A percentile compares a stretch with the other conserved stretches of the same genome.
phyloP scores from a whole-genome alignment of 1,140 invertebrate genomes.

The Battus philenor region DNA sequence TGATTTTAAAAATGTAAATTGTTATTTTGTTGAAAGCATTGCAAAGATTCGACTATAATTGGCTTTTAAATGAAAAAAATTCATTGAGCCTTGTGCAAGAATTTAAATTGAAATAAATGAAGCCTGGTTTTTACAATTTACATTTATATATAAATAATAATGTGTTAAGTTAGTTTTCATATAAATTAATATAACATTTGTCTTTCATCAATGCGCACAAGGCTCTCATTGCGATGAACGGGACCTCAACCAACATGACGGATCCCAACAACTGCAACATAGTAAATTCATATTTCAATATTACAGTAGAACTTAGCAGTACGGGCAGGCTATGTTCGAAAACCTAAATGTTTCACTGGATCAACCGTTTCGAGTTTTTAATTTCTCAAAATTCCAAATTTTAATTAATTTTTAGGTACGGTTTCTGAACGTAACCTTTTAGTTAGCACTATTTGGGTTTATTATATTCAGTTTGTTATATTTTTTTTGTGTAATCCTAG shows the following conservation, averaged over 20 bases:
- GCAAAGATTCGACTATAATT: too few species aligned
- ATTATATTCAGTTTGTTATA: slow-evolving; percentile 25
- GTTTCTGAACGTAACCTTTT: slow-evolving; percentile 73
- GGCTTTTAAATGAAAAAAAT: too few species aligned
- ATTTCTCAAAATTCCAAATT: slow-evolving; percentile 35
- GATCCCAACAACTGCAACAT: slow-evolving; percentile 55
- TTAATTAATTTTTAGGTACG: slow-evolving; percentile 33
- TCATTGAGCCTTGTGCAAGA: too few species aligned
- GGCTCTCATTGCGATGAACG: slow-evolving; percentile 67
- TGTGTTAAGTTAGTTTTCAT: too few species aligned
- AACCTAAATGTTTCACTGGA: slow-evolving; percentile 36
- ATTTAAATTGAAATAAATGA: too few species aligned
- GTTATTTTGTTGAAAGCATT: too few species aligned
- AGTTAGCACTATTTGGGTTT: slow-evolving; percentile 33
- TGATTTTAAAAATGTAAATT: too few species aligned
- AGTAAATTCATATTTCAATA: slow-evolving; percentile 57
- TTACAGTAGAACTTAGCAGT: slow-evolving; percentile 48
- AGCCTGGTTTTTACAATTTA: too few species aligned
- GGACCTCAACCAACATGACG: slow-evolving; percentile 51
- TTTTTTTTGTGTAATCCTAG: slow-evolving; percentile 18
- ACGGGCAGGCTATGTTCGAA: slow-evolving; percentile 67
- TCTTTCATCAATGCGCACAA: slow-evolving; percentile 59
- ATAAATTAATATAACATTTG: too few species aligned
- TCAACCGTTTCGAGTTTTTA: slow-evolving; percentile 16
- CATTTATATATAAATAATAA: too few species aligned